phyloP scores from a whole-genome alignment of 2,797 vertebrate species.

The Chanos chanos region DNA sequence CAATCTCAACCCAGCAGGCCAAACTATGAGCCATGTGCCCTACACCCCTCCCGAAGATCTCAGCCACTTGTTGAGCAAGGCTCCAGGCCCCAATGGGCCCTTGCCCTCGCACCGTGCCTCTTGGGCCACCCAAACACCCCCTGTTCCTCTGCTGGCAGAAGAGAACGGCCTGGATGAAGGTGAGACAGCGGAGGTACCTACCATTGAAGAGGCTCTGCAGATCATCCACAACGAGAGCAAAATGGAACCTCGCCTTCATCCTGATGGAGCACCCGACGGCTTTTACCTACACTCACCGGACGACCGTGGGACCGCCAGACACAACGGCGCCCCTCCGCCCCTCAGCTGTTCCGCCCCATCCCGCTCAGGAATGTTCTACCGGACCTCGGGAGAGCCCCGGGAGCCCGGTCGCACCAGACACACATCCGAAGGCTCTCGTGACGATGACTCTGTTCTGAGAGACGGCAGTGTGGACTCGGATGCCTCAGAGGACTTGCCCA shows the following conservation, averaged over 20 bases:
- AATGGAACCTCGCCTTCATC: conserved; percentile 85
- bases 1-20: conserved; percentile 72
- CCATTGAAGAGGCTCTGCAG: conserved; percentile 90
- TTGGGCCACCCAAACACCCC: conserved; percentile 65
- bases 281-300: conserved; percentile 91
- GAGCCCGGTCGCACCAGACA: conserved; percentile 61
- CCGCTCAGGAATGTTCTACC: conserved; percentile 66
- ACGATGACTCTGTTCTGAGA: conserved; percentile 80
- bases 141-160: conserved; percentile 58
- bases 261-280: conserved; percentile 86
- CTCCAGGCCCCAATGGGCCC: conserved; percentile 54
- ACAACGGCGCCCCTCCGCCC: conserved; percentile 48
- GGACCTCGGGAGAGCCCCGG: conserved; percentile 44
- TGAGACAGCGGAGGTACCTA: conserved; percentile 78
- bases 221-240: conserved; percentile 88
- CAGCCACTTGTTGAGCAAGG: conserved; percentile 55
- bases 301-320: conserved; percentile 57
- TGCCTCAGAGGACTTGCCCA: conserved; percentile 76
- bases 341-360: conserved; percentile 70
- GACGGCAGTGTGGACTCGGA: conserved; percentile 83
- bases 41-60: conserved; percentile 64
- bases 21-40: conserved; percentile 51
- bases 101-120: conserved; percentile 65
- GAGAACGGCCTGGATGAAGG: conserved; percentile 69
- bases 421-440: conserved; percentile 72